Evolutionary conservation across 2,113 vertebrate genomes (phyloP).

Genomic region (Gymnogyps californianus): DNA sequence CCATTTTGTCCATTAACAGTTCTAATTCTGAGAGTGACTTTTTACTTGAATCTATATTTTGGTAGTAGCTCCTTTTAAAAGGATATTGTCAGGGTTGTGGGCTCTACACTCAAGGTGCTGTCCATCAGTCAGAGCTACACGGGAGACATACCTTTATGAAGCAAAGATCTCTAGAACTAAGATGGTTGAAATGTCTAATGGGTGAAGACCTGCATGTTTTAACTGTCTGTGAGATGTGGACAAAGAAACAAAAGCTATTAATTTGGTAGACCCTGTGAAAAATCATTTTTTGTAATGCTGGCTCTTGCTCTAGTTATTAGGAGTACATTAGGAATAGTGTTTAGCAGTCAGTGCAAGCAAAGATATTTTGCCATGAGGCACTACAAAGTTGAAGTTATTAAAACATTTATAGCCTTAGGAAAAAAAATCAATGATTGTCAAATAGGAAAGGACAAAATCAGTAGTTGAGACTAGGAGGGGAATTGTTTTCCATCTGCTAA

Average conservation of each 20-base stretch:
- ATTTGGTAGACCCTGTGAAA: constrained; percentile 3
- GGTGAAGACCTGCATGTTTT: neutral
- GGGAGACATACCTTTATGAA: neutral
- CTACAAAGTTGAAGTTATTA: constrained; percentile 62
- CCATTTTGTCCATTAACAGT: neutral
- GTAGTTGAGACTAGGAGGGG: constrained; percentile 1
- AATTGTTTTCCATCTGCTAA: constrained; percentile 33
- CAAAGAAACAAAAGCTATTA: constrained; percentile 21
- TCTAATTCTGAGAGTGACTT: neutral
- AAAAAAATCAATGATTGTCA: constrained; percentile 52
- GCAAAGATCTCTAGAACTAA: neutral
- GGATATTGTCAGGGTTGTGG: neutral
- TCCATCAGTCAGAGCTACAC: neutral
- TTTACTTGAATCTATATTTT: constrained; percentile 24
- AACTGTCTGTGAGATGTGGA: neutral
- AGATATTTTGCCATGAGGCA: constrained; percentile 56
- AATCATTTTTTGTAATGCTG: neutral
- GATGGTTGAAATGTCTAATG: neutral
- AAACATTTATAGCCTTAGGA: constrained; percentile 58
- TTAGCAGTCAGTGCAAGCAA: constrained; percentile 36
- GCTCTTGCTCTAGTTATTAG: neutral
- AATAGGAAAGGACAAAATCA: constrained; percentile 46
- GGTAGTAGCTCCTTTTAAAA: neutral
- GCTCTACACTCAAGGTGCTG: neutral
- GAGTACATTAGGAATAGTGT: constrained; percentile 11